These are phyloP conservation scores for Limnephilus lunatus DNA, from an alignment of 2,888 invertebrate genomes.

Conservation along the genomic window DNA sequence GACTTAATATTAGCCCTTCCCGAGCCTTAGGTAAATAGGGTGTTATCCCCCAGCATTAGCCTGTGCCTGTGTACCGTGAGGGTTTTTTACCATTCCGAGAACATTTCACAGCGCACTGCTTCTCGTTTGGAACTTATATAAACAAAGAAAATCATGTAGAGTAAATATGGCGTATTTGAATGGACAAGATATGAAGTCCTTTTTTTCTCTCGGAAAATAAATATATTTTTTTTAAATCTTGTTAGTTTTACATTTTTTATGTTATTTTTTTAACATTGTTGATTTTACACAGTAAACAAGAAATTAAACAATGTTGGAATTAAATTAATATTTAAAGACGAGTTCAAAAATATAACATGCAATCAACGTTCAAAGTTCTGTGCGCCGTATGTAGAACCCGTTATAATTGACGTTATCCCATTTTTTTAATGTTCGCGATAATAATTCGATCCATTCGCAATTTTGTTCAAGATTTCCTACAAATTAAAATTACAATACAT, in stretches of 20 bases:
- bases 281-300: no score
- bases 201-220: not conserved
- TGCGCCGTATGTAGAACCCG: not conserved
- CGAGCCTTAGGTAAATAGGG: slow-evolving; percentile 30
- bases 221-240: not conserved
- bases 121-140: slow-evolving; percentile 10
- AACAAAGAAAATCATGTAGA: not conserved
- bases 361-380: no score
- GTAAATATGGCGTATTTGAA: not conserved
- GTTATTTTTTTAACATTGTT: no score
- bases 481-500: not conserved
- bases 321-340: not conserved
- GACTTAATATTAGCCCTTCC: slow-evolving; percentile 33
- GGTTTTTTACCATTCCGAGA: slow-evolving; percentile 20
- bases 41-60: slow-evolving; percentile 37
- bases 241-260: not conserved
- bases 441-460: not conserved
- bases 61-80: not conserved
- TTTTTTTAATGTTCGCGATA: not conserved
- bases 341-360: not conserved
- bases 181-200: not conserved
- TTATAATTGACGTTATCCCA: not conserved
- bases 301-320: not conserved
- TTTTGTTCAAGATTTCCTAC: not conserved
- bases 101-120: slow-evolving; percentile 23